A percentile compares a stretch with the other conserved stretches of the same genome.
Conservation (phyloP, 2,797 vertebrate species). For the Sebastes nivosus region DNA sequence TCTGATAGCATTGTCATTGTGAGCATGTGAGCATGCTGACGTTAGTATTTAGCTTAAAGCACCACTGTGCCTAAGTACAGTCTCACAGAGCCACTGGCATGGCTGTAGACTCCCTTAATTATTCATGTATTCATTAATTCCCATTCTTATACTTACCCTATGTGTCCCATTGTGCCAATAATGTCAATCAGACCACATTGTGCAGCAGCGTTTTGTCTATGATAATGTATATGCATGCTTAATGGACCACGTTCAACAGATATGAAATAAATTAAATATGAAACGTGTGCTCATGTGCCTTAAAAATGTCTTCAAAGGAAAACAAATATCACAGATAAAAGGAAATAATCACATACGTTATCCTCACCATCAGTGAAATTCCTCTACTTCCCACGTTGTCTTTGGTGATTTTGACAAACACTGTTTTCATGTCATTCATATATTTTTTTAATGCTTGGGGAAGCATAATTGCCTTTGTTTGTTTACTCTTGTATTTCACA, state of each 20-base stretch:
- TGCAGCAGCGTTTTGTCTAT: not conserved
- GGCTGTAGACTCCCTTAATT: not conserved
- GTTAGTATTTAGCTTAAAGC: not conserved
- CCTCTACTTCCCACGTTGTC: not conserved
- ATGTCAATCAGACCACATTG: not conserved
- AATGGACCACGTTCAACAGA: not conserved
- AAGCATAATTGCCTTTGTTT: constrained; percentile 43
- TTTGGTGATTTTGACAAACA: not conserved
- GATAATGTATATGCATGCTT: not conserved
- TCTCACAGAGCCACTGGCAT: not conserved
- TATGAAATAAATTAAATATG: not conserved
- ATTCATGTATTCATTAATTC: not conserved
- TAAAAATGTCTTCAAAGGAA: constrained; percentile 8
- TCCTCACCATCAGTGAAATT: not conserved
- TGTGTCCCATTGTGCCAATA: not conserved
- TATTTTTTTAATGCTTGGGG: constrained; percentile 1
- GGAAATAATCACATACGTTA: not conserved
- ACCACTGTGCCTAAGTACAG: not conserved
- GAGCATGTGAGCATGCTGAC: not conserved
- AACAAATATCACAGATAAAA: not conserved
- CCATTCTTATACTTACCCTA: not conserved
- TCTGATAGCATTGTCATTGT: not conserved
- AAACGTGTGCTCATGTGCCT: not conserved
- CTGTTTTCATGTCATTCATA: constrained; percentile 3
- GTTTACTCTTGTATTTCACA: constrained; percentile 40